phyloP scores from a whole-genome alignment of 2,888 invertebrate species.

The Helobdella robusta region DNA sequence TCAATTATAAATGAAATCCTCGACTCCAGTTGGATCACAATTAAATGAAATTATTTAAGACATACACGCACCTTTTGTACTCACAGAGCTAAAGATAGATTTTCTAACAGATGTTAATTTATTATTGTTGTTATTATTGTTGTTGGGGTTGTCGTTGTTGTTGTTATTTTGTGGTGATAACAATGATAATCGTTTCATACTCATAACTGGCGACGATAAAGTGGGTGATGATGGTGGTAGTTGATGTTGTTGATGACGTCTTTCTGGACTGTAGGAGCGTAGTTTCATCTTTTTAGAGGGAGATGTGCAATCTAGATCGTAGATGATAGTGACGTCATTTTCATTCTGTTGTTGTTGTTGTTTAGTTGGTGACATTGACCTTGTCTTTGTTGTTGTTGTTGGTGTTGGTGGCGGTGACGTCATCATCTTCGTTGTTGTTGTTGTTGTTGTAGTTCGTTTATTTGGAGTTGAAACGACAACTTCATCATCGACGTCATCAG shows the following conservation, averaged over 20 bases:
- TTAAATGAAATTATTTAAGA: too few relatives aligned
- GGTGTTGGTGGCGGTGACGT: too few relatives aligned
- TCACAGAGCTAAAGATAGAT: not conserved
- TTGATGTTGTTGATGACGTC: not conserved
- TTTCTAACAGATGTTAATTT: not conserved
- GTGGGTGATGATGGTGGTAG: not conserved
- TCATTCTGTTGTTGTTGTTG: too few relatives aligned
- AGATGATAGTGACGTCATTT: too few relatives aligned
- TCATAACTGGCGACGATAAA: not conserved
- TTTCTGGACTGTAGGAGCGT: not conserved
- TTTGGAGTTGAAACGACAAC: too few relatives aligned
- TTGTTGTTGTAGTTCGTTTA: too few relatives aligned
- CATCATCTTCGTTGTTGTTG: too few relatives aligned
- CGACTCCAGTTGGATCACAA: too few relatives aligned
- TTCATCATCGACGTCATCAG: too few relatives aligned
- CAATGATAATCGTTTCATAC: slow-evolving; percentile 11
- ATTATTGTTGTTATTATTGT: not conserved
- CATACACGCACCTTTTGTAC: not conserved
- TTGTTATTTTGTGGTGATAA: not conserved
- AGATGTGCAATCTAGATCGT: not conserved
- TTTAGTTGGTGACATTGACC: too few relatives aligned
- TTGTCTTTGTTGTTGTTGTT: too few relatives aligned
- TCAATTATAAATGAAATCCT: not conserved
- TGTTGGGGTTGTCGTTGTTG: not conserved
- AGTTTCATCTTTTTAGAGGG: not conserved